Evolutionary conservation across 2,888 invertebrate species (phyloP).

Genomic region (Parochlus steinenii): DNA sequence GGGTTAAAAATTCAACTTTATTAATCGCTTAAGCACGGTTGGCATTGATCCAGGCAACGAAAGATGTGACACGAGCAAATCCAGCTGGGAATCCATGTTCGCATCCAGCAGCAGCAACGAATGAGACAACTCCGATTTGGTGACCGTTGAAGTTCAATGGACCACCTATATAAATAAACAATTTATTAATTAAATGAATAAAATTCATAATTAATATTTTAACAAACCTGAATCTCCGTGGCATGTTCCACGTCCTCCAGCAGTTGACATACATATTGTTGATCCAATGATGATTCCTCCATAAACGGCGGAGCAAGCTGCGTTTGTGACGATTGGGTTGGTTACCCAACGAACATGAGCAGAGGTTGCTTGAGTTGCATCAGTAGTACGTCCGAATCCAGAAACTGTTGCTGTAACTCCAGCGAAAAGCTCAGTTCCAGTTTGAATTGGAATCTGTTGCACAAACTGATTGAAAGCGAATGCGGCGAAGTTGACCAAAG

Average conservation of each 20-base stretch:
- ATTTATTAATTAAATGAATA: too few species aligned
- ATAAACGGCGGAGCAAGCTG: conserved; percentile 19
- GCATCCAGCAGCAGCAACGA: conserved; percentile 24
- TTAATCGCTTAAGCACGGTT: too few species aligned
- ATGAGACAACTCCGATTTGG: conserved; percentile 25
- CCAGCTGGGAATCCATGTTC: conserved; percentile 24
- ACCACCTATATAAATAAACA: too few species aligned
- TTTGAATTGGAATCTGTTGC: conserved; percentile 21
- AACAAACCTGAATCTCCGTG: conserved; percentile 23
- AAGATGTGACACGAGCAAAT: conserved; percentile 25
- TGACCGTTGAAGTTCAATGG: conserved; percentile 21
- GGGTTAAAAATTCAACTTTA: too few species aligned
- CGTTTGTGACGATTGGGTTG: conserved; percentile 23
- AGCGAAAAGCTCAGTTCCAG: conserved; percentile 23
- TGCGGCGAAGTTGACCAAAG: conserved; percentile 18
- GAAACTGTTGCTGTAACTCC: conserved; percentile 22
- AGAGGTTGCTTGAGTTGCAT: conserved; percentile 17
- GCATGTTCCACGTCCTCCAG: conserved; percentile 22
- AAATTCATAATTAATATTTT: not conserved
- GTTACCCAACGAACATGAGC: conserved; percentile 20
- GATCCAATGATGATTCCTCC: conserved; percentile 18
- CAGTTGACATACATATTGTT: conserved; percentile 24
- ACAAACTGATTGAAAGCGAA: conserved; percentile 20
- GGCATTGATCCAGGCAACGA: conserved; percentile 23
- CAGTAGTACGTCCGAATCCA: conserved; percentile 18